Percentiles rank a stretch among this genome's conserved stretches.
Conservation (phyloP, 1,140 invertebrate genomes). For the Meloidogyne floridensis region DNA sequence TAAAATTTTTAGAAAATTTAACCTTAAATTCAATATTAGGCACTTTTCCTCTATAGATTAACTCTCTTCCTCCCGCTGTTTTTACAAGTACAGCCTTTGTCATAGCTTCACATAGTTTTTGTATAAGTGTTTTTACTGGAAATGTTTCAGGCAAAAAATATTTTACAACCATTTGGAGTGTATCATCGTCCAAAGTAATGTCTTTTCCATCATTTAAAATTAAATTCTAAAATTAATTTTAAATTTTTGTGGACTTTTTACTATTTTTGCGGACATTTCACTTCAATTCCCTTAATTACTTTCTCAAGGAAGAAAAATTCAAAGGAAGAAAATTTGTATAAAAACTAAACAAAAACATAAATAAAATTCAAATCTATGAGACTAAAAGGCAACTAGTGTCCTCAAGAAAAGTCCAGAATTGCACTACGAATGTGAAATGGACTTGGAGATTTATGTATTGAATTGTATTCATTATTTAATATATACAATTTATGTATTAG, state of each 20-base stretch:
- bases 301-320: too few relatives aligned
- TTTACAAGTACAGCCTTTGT: constrained; percentile 15
- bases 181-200: constrained; percentile 17
- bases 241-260: background rate
- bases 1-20: background rate
- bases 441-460: too few relatives aligned
- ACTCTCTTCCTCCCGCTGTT: constrained; percentile 14
- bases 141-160: constrained; percentile 34
- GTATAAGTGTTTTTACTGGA: constrained; percentile 37
- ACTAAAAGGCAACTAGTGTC: too few relatives aligned
- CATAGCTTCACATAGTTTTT: constrained; percentile 35
- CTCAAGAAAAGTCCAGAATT: too few relatives aligned
- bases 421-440: too few relatives aligned
- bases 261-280: too few relatives aligned
- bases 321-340: too few relatives aligned
- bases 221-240: constrained; percentile 7
- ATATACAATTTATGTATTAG: too few relatives aligned
- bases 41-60: constrained; percentile 15
- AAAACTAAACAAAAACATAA: too few relatives aligned
- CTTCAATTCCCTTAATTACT: too few relatives aligned
- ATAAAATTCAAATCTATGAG: too few relatives aligned
- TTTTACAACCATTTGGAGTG: constrained; percentile 28
- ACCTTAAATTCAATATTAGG: constrained; percentile 26
- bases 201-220: background rate
- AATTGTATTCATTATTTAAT: too few relatives aligned